A percentile compares a stretch with the other conserved stretches of the same genome.
These are phyloP conservation scores for pig (Sus scrofa) DNA, from an alignment of 2,113 vertebrate species.

Conservation along the genomic window T2T-Sscrofa CM000812.6:49989001-49989500, in stretches of 20 bases:
- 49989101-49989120: not conserved
- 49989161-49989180: not conserved
- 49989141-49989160: not conserved
- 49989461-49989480: no score
- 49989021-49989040: not conserved
- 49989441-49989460: no score
- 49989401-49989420: not conserved
- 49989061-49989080: not conserved
- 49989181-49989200: not conserved
- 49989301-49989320: not conserved
- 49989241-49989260: no score
- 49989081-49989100: not conserved
- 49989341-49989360: not conserved
- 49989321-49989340: not conserved
- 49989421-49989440: no score
- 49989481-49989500: no score
- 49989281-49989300: not conserved
- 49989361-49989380: not conserved
- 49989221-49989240: no score
- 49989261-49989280: not conserved
- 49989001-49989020: no score
- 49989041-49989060: not conserved
- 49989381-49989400: slow-evolving; percentile 7
- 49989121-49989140: not conserved
- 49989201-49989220: not conserved